Conservation (phyloP, 1,140 invertebrate genomes). For the Megathymus violae region DNA sequence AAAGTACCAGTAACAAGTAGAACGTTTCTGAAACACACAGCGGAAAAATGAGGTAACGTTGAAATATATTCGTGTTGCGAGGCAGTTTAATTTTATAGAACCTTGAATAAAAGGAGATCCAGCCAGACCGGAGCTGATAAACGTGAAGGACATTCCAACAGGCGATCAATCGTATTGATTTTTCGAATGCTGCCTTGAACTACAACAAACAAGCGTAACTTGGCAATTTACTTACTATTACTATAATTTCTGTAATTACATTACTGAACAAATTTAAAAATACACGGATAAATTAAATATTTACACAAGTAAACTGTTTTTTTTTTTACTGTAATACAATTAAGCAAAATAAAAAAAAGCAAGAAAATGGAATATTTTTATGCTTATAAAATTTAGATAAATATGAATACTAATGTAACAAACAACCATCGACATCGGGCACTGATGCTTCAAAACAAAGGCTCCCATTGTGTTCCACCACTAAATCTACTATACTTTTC, state of each 20-base stretch:
- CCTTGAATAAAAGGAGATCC: background rate
- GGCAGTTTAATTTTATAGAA: slow-evolving; percentile 4
- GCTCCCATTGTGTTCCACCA: slow-evolving; percentile 6
- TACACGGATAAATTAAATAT: no score
- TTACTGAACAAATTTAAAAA: no score
- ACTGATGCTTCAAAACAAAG: slow-evolving; percentile 17
- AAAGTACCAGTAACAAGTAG: no score
- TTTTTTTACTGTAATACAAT: no score
- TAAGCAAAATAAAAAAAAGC: no score
- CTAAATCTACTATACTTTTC: slow-evolving; percentile 21
- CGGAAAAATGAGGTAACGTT: no score
- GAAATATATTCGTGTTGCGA: background rate
- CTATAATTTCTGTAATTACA: no score
- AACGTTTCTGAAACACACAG: no score
- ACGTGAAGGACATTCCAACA: slow-evolving; percentile 3
- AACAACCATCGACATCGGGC: slow-evolving; percentile 14
- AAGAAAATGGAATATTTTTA: background rate
- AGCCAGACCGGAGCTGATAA: background rate
- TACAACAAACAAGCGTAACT: background rate
- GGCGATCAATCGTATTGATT: slow-evolving; percentile 3
- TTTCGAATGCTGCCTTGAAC: background rate
- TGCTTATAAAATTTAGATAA: background rate
- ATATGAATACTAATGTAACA: background rate
- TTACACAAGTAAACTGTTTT: no score
- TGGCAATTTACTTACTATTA: background rate